A percentile compares a stretch with the other conserved stretches of the same genome.
Evolutionary conservation across 2,888 invertebrate species (phyloP).

Genomic region (Habroteleia sp.): DNA sequence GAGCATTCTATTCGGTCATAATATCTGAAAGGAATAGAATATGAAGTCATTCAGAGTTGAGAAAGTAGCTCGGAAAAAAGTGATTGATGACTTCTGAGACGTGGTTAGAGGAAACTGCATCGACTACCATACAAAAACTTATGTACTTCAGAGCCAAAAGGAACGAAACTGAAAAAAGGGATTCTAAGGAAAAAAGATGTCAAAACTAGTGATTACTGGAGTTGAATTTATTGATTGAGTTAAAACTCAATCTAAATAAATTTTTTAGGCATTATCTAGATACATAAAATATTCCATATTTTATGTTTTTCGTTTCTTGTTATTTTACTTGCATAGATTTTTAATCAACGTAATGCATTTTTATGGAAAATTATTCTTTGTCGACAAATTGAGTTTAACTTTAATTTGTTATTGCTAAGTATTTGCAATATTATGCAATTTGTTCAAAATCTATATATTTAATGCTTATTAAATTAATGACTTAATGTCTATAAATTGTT

Average conservation of each 20-base stretch:
- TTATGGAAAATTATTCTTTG: too few species aligned
- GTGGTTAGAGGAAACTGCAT: conserved; percentile 2
- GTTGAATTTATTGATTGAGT: too few species aligned
- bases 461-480: too few species aligned
- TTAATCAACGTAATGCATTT: too few species aligned
- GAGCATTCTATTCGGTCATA: background rate
- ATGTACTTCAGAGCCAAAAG: conserved; percentile 31
- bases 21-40: conserved; percentile 16
- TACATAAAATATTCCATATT: background rate
- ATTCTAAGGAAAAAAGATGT: conserved; percentile 15
- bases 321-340: too few species aligned
- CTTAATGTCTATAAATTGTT: conserved; percentile 3
- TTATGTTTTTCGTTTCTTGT: too few species aligned
- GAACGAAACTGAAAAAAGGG: conserved; percentile 10
- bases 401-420: too few species aligned
- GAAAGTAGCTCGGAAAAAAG: conserved; percentile 24
- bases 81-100: conserved; percentile 35
- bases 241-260: too few species aligned
- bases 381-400: too few species aligned
- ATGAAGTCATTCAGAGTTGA: conserved; percentile 30
- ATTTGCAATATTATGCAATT: too few species aligned
- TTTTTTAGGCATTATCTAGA: too few species aligned
- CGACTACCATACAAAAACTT: conserved; percentile 23
- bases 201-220: conserved; percentile 43
- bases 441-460: too few species aligned